These are phyloP conservation scores for Monomorium pharaonis DNA, from an alignment of 1,140 invertebrate species.

Conservation along the genomic window DNA sequence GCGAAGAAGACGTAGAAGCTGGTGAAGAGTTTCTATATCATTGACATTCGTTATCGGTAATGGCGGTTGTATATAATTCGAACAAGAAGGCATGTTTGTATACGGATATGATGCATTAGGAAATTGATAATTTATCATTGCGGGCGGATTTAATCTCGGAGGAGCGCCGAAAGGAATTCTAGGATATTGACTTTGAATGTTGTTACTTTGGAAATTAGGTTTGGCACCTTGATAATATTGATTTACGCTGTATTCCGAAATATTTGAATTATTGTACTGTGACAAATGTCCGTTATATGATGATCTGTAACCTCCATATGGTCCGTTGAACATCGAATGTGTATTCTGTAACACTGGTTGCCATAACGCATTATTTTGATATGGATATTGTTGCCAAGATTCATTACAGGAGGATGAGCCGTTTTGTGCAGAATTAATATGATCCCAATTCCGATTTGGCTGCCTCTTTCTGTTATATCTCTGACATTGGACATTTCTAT, in stretches of 20 bases:
- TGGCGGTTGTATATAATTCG: conserved; percentile 36
- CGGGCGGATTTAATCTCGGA: conserved; percentile 2
- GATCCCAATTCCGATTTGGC: background rate
- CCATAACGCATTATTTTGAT: conserved; percentile 37
- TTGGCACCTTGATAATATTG: conserved; percentile 26
- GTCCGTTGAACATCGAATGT: background rate
- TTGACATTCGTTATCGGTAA: background rate
- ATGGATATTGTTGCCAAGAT: conserved; percentile 30
- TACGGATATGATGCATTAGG: background rate
- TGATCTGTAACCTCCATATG: background rate
- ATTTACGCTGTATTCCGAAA: background rate
- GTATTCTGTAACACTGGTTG: background rate
- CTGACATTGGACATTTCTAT: conserved; percentile 60
- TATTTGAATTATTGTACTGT: background rate
- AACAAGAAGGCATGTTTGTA: conserved; percentile 22
- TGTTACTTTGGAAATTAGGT: conserved; percentile 5
- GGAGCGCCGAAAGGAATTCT: background rate
- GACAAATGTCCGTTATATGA: background rate
- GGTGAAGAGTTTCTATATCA: background rate
- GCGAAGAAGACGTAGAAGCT: background rate
- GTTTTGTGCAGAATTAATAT: background rate
- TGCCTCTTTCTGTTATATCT: background rate
- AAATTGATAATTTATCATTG: background rate
- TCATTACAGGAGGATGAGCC: background rate
- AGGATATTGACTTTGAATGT: conserved; percentile 15